A percentile compares a stretch with the other conserved stretches of the same genome.
Conservation (phyloP, 2,888 invertebrate species). For the Lycophotia porphyrea region DNA sequence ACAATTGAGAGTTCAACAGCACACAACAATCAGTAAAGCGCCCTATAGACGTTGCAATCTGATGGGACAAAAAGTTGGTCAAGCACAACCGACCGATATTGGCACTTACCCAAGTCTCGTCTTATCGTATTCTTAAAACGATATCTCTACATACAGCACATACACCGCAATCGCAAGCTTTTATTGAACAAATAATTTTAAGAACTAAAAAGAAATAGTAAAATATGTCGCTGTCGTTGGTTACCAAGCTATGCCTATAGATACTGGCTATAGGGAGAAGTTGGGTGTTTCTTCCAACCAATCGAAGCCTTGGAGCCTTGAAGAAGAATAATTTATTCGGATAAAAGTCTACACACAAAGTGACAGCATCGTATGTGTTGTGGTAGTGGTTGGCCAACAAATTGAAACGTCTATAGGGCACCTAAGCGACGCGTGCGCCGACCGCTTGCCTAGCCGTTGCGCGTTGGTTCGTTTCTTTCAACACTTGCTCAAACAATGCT, state of each 20-base stretch:
- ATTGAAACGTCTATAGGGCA: slow-evolving; percentile 3
- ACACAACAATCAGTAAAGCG: slow-evolving; percentile 70
- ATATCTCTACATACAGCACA: not conserved
- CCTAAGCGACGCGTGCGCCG: slow-evolving; percentile 53
- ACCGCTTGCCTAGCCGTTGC: slow-evolving; percentile 58
- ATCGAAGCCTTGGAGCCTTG: too few species aligned
- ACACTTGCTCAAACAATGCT: slow-evolving; percentile 85
- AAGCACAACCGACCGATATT: not conserved
- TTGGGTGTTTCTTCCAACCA: not conserved
- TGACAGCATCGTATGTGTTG: too few species aligned
- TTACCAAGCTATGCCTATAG: not conserved
- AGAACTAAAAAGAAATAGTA: not conserved
- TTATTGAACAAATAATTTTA: not conserved
- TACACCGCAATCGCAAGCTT: not conserved
- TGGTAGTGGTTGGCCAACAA: slow-evolving; percentile 2
- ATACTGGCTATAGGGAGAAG: not conserved
- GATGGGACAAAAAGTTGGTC: not conserved
- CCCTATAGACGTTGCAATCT: not conserved
- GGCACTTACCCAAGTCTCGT: not conserved
- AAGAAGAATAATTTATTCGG: too few species aligned
- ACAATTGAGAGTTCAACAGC: slow-evolving; percentile 72
- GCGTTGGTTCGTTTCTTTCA: slow-evolving; percentile 79
- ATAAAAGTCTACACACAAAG: too few species aligned
- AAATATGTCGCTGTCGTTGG: not conserved
- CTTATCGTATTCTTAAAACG: not conserved